Base-by-base conservation (phyloP, 2,113 vertebrate genomes). In the Varanus komodoensis region DNA sequence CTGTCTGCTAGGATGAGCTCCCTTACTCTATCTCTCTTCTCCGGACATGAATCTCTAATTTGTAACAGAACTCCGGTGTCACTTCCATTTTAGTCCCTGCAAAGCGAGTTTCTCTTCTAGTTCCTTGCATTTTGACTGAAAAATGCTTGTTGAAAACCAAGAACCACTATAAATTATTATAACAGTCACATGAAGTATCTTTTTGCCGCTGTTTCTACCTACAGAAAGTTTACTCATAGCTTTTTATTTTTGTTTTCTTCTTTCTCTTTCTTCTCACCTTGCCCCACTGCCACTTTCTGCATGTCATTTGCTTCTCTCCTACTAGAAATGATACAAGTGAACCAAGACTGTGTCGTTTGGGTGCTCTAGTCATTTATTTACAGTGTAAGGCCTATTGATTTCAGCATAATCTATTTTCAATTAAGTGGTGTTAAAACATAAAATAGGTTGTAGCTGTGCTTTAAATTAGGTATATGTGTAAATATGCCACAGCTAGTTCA, bases 381-480 rank as follows among this genome's bases (percentile, higher is more conserved):
- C 52, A 48, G 14, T 82, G 19, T 61, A 61, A 61, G 32, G 8
- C 54, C 32, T 54, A n/a, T 34, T n/a, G 32, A 82, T 82, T 82
- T 82, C 32, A n/a, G 52, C 80, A n/a, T 61, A 78, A 25, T 78
- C 44, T n/a, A 61, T 0, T 82, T 11, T 19, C 52, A 61, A 23
- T 11, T 34, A 57, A 61, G 27, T 82, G 52, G 50, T 61, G 29
- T 57, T 57, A 61, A 8, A 32, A 34, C 17, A 6, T 57, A 82
- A 82, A n/a, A 15, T n/a, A 25, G 23, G 77, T 27, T 75, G 34
- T 15, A 15, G 11, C 12, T 27, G 54, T 87, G 77, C 89, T 84
- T 80, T 85, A 88, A 87, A 48, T 32, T 23, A 85, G 84, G 48
- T 78, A 84, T 61, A 7, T 78, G 84, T 84, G 84, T 90, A 69